phyloP scores from a whole-genome alignment of 2,888 invertebrate species.

The Mactromeris polynyma region DNA sequence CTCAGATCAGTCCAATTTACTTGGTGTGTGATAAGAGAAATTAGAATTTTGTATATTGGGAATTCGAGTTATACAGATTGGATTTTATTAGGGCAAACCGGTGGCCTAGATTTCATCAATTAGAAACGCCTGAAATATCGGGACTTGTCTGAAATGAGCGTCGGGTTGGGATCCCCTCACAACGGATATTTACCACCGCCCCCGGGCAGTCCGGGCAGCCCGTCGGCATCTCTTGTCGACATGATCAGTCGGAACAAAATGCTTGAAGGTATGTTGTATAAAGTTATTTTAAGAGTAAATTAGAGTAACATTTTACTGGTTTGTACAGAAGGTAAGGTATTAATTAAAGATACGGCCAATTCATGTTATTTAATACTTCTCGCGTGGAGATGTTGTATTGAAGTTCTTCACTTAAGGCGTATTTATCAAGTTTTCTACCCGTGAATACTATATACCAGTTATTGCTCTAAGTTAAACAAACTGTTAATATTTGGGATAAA shows the following conservation, averaged over 20 bases:
- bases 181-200: conserved; percentile 53
- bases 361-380: not conserved
- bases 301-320: not conserved
- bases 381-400: no score
- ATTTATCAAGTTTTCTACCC: no score
- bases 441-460: no score
- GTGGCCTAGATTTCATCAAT: conserved; percentile 4
- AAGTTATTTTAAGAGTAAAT: not conserved
- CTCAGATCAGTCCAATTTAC: conserved; percentile 30
- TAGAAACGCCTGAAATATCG: not conserved
- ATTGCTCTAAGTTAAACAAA: no score
- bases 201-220: conserved; percentile 69
- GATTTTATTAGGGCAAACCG: conserved; percentile 23
- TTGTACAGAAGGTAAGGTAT: not conserved
- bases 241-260: conserved; percentile 85
- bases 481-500: no score
- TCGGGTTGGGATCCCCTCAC: conserved; percentile 63
- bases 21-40: conserved; percentile 23
- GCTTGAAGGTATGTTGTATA: conserved; percentile 79
- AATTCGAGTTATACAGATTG: conserved; percentile 36
- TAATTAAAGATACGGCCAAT: not conserved
- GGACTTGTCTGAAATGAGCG: conserved; percentile 50
- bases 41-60: conserved; percentile 44
- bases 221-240: conserved; percentile 79
- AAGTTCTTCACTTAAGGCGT: no score